phyloP scores from a whole-genome alignment of 2,888 invertebrate genomes.

The Neoascia interrupta region DNA sequence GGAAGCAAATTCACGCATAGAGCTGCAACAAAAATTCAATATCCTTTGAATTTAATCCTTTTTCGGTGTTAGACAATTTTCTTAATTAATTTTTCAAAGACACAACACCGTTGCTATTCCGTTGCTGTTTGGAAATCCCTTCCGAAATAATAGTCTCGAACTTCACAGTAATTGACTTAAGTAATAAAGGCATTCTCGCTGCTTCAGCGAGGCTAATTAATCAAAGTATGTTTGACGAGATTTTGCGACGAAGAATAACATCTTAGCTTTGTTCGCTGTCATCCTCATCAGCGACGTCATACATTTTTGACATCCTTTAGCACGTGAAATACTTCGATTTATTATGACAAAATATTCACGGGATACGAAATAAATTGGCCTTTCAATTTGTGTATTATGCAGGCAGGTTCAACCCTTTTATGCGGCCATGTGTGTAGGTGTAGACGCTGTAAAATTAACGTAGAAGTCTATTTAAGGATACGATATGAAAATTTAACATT shows the following conservation, averaged over 20 bases:
- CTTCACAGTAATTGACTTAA: slow-evolving; percentile 52
- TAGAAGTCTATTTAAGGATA: no score
- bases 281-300: slow-evolving; percentile 8
- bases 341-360: slow-evolving; percentile 24
- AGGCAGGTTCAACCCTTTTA: no score
- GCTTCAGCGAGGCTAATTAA: slow-evolving; percentile 46
- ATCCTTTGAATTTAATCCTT: neutral
- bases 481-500: no score
- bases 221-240: slow-evolving; percentile 43
- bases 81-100: slow-evolving; percentile 34
- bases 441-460: no score
- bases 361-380: neutral
- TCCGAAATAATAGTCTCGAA: slow-evolving; percentile 10
- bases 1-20: no score
- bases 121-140: neutral
- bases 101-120: slow-evolving; percentile 9
- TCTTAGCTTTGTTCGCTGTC: slow-evolving; percentile 12
- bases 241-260: slow-evolving; percentile 16
- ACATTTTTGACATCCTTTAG: slow-evolving; percentile 39
- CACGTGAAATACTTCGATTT: slow-evolving; percentile 34
- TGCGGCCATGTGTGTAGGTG: no score
- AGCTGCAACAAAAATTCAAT: no score
- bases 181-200: slow-evolving; percentile 60
- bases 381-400: neutral
- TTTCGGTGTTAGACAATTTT: slow-evolving; percentile 6